Evolutionary conservation across 2,888 invertebrate genomes (phyloP), one percentile per base, ranked within the genome.

Genomic region (Athrips mouffetella): DNA sequence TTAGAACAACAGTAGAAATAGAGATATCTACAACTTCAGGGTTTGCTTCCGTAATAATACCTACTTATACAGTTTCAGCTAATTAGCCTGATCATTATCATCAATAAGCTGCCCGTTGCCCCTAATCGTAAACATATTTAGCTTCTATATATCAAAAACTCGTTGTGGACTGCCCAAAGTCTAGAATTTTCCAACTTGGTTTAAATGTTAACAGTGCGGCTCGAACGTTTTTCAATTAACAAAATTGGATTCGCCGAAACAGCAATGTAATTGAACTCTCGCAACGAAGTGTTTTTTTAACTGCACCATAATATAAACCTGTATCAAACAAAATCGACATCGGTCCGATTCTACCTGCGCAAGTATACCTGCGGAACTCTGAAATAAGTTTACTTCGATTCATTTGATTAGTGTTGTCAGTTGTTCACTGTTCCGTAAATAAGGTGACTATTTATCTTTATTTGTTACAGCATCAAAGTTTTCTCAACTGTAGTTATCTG

Each of bases 141-240:
- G n/a, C n/a, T n/a, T n/a, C n/a, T n/a, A n/a, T n/a, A n/a, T n/a
- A n/a, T n/a, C n/a, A n/a, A n/a, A n/a, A n/a, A n/a, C n/a, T n/a
- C n/a, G n/a, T n/a, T n/a, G n/a, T n/a, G n/a, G n/a, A n/a, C 8
- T 27, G 7, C 27, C 27, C n/a, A 37, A 10, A 29, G 30, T n/a
- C 30, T 30, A 11, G n/a, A 44, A 20, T 44, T 20, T 27, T 21
- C 21, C 20, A 31, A 21, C 21, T 10, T 7, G 11, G 31, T 7
- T 13, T 15, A 31, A 31, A 11, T 56, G 60, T 61, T 67, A 69
- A 69, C 62, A 58, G 48, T 55, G 53, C 53, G 59, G 60, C 66
- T 70, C 62, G 66, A 67, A 68, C 60, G 54, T 65, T 70, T 63
- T 73, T 70, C 70, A 73, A 73, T 76, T 69, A 75, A 66, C 57